Base-by-base conservation (phyloP, 2,888 invertebrate species). In the Crematogaster levior region DNA sequence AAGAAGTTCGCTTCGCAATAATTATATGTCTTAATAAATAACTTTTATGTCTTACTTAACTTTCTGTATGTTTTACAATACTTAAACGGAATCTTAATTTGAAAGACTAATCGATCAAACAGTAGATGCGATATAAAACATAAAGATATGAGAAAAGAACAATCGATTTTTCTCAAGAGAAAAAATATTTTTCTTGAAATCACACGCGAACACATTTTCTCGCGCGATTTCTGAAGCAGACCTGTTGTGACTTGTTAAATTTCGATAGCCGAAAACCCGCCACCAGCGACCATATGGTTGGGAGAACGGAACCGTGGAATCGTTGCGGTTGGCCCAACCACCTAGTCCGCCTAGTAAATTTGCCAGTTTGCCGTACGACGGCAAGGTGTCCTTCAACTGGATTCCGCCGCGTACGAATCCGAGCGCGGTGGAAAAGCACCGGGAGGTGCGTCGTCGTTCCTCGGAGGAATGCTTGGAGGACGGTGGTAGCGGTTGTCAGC, bases 221-320 rank as follows among this genome's bases (percentile, higher is more conserved):
- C 43, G n/a, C 6, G 37, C 21, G 10, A 34, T 51, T 66, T 24
- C 63, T 15, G 9, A 9, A 10, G 34, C 10, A 9, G 27, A 34
- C 6, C 10, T 60, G n/a, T 70, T 3, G 15, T 10, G 21, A 65
- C 18, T 15, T 51, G 53, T 53, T 77, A 24, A 43, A 46, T 89
- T 95, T 95, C 0, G 18, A 85, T 95, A 97, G 97, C 97, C 97
- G 46, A 97, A 97, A 95, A 97, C 97, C 53, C 96, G 96, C 90
- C 97, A 97, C 91, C 97, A 97, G 93, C 95, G 97, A 88, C 97
- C 97, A 7, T 97, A 96, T 91, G 97, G 97, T 37, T 97, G 97
- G 97, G 97, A 97, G 90, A 96, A 96, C 89, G 92, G 94, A 80
- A 85, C 90, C 84, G 81, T 86, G 68, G 92, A 93, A 43, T 91